Percentiles rank a stretch among this genome's conserved stretches.
These are phyloP conservation scores for Sibirionetta formosa DNA, from an alignment of 2,797 vertebrate species.

Conservation along the genomic window DNA sequence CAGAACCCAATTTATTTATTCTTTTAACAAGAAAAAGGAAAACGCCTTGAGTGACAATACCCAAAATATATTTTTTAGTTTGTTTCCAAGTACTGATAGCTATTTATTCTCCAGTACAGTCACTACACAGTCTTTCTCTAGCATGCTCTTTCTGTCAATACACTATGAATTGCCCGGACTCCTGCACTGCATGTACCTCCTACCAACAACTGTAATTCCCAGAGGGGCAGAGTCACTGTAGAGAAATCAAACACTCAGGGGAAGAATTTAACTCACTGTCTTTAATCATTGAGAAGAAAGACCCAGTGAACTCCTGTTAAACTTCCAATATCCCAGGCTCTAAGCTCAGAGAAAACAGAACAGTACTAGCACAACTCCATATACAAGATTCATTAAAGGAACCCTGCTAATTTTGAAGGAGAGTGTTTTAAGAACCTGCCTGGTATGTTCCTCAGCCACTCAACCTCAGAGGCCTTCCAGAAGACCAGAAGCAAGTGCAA, in stretches of 20 bases:
- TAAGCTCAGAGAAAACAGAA: background rate
- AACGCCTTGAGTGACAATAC: constrained; percentile 15
- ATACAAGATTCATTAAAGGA: background rate
- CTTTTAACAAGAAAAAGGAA: constrained; percentile 74
- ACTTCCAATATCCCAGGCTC: background rate
- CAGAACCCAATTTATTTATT: constrained; percentile 96
- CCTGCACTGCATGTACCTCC: background rate
- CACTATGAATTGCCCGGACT: background rate
- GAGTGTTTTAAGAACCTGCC: background rate
- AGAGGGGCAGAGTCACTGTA: background rate
- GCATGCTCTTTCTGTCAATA: background rate
- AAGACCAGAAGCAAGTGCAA: background rate
- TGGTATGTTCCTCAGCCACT: background rate
- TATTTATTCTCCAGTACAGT: background rate
- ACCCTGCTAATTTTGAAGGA: background rate
- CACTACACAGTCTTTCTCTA: background rate
- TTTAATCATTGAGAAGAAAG: background rate
- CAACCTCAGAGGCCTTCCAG: background rate
- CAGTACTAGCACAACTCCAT: background rate
- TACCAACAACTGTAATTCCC: background rate
- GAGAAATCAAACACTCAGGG: background rate
- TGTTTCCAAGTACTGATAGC: background rate
- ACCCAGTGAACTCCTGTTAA: background rate
- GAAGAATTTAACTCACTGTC: background rate
- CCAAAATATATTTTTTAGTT: background rate